Evolutionary conservation across 2,113 vertebrate genomes (phyloP), one percentile per base, ranked within the genome.

Genomic region (Gobius niger): DNA sequence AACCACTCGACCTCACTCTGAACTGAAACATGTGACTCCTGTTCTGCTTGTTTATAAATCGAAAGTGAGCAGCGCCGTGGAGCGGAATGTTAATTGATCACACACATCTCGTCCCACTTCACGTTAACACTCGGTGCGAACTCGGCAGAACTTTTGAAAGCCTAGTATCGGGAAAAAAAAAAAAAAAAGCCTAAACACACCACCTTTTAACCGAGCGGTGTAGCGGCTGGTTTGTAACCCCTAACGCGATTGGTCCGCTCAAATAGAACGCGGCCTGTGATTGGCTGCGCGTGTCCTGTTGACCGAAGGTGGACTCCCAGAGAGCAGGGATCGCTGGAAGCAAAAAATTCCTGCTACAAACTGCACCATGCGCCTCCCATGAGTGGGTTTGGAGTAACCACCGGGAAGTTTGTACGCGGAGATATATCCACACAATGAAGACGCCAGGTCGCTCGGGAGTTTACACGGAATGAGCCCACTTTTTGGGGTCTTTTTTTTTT

Each of bases 11-110:
- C 87, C 89, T 86, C 70, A 14, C 84, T 85, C 53, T 92, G 87
- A 91, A 91, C 90, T 82, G 52, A 69, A 78, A 68, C 81, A 91
- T 88, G 90, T 92, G 92, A 92, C 86, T 87, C 53, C 52, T 44
- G 57, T 74, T 70, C 70, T 11, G 52, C 52, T 67, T 65, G 64
- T 70, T 54, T 47, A 74, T 9, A 1, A 65, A 70, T 68, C n/a
- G 3, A 70, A 16, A 19, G 8, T 14, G n/a, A 40, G 15, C 7
- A 7, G 3, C 3, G 1, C 47, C 42, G 40, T 60, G 3, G 61
- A 47, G 16, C 63, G 19, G 34, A 44, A 3, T 0, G 44, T 7
- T 4, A 16, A 73, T 7, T 42, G 4, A 51, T 46, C 41, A 19
- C 42, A 9, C 44, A 10, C 52, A 18, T 13, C 44, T 16, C 44